phyloP scores from a whole-genome alignment of 2,113 vertebrate species.

The Phaetusa simplex region DNA sequence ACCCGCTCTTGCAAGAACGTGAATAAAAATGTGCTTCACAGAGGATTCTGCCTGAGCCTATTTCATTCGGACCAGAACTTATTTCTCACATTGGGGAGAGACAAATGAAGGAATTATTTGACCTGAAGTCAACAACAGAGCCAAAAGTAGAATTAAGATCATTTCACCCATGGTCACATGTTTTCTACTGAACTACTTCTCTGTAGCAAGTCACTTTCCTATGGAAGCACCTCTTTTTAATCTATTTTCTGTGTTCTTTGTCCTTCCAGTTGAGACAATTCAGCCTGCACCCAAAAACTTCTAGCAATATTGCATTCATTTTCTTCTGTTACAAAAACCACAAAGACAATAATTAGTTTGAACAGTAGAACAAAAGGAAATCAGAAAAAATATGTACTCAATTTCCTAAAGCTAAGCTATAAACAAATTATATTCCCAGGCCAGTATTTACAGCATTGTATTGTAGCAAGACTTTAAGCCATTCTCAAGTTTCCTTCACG shows the following conservation, averaged over 20 bases:
- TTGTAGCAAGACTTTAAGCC: neutral
- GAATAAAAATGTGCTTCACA: too few species aligned
- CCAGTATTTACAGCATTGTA: neutral
- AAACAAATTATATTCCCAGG: neutral
- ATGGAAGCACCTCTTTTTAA: neutral
- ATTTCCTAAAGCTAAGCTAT: neutral
- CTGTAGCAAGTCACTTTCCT: neutral
- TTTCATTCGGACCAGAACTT: too few species aligned
- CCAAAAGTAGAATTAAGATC: neutral
- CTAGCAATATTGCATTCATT: neutral
- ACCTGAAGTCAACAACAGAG: neutral
- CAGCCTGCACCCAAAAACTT: neutral
- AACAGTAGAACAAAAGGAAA: neutral
- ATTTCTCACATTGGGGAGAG: neutral
- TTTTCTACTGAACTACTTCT: neutral
- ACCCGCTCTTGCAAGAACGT: too few species aligned
- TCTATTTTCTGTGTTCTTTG: neutral
- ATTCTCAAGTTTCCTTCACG: neutral
- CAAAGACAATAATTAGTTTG: neutral
- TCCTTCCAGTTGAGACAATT: neutral
- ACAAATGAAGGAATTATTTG: neutral
- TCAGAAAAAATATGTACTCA: neutral
- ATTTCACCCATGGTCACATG: neutral
- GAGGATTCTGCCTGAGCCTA: too few species aligned
- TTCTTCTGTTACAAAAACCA: neutral